A percentile compares a stretch with the other conserved stretches of the same genome.
Conservation (phyloP, 2,888 invertebrate species). For the Harpalus rufipes region DNA sequence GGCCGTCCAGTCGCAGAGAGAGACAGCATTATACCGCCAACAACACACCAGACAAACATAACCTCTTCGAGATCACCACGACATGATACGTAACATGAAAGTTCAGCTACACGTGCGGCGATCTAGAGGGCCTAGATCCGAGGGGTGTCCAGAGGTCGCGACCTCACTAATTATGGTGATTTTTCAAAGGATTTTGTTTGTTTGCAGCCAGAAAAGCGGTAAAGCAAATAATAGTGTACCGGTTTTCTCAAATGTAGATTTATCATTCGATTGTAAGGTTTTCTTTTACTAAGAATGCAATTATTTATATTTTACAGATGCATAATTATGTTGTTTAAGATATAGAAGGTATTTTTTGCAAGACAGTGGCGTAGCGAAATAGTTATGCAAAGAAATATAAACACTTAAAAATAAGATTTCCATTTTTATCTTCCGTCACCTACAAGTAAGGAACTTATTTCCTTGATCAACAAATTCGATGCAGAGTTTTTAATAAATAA, state of each 20-base stretch:
- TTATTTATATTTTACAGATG: conserved; percentile 29
- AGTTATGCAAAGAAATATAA: too few species aligned
- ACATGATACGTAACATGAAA: conserved; percentile 44
- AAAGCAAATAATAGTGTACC: conserved; percentile 53
- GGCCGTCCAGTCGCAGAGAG: conserved; percentile 40
- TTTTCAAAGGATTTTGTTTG: conserved; percentile 51
- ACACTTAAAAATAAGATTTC: too few species aligned
- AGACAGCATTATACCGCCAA: not conserved
- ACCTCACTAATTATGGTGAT: conserved; percentile 60
- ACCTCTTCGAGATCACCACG: conserved; percentile 18
- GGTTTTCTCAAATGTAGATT: conserved; percentile 31
- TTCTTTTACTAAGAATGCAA: conserved; percentile 35
- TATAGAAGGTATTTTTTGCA: not conserved
- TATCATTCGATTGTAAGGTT: conserved; percentile 26
- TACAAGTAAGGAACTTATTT: too few species aligned
- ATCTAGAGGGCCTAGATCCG: conserved; percentile 31
- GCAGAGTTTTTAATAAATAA: too few species aligned
- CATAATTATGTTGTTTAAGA: conserved; percentile 17
- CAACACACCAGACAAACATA: not conserved
- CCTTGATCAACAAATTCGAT: too few species aligned
- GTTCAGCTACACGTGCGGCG: conserved; percentile 49
- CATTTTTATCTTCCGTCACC: too few species aligned
- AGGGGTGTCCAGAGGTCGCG: conserved; percentile 47
- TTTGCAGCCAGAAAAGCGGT: conserved; percentile 36
- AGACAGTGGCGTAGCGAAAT: not conserved